phyloP scores from a whole-genome alignment of 2,113 vertebrate genomes.

The Chrysemys picta region DNA sequence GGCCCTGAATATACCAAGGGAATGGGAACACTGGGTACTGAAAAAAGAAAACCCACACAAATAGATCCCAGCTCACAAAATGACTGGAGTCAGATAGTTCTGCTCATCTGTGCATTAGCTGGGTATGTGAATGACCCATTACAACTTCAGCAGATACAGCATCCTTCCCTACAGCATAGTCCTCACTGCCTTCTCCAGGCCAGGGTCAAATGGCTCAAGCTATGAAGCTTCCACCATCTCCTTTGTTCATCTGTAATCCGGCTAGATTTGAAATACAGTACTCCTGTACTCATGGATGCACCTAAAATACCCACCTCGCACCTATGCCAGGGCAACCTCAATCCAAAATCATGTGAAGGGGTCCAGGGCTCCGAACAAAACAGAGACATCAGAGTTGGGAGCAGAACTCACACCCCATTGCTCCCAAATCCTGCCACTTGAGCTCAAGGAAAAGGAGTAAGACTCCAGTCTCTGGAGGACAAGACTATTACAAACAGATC shows the following conservation, averaged over 20 bases:
- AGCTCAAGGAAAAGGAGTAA: not conserved
- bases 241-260: not conserved
- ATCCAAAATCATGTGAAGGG: too few species aligned
- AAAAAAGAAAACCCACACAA: not conserved
- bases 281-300: too few species aligned
- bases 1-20: not conserved
- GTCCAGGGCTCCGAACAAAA: not conserved
- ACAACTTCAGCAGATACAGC: not conserved
- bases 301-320: too few species aligned
- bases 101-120: not conserved
- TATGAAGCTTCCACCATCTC: not conserved
- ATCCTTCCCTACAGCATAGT: too few species aligned
- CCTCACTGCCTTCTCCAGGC: not conserved
- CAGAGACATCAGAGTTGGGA: not conserved
- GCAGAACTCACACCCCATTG: not conserved
- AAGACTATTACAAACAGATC: not conserved
- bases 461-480: not conserved
- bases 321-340: too few species aligned
- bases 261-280: too few species aligned
- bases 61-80: too few species aligned
- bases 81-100: not conserved
- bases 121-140: not conserved
- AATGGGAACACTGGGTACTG: not conserved
- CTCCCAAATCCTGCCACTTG: not conserved
- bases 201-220: not conserved